Base-by-base conservation (phyloP, 2,888 invertebrate species). In the Meteorus cinctellus region DNA sequence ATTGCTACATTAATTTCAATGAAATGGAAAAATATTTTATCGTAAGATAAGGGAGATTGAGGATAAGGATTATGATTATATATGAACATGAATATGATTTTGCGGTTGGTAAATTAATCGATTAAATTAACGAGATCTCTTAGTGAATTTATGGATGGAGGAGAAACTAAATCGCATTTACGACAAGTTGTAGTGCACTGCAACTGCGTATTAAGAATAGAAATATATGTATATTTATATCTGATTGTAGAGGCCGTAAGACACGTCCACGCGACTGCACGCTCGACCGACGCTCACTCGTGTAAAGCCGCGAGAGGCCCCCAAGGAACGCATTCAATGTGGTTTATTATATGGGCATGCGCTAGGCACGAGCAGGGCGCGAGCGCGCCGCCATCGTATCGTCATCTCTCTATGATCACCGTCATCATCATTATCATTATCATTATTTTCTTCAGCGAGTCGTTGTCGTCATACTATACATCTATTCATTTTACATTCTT, bases 331-430 rank as follows among this genome's bases (percentile, higher is more conserved):
- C 55, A 55, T 66, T 67, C 66, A 48, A 72, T 76, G 75, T 75
- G 79, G 79, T 82, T 82, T 81, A 83, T 79, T 55, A 62, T 60
- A 59, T 45, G 41, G 70, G 48, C 75, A 72, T 69, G 72, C 19
- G 62, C 72, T 76, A 80, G 82, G 82, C 83, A 81, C 83, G 83
- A 81, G 84, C 81, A 82, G 78, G 84, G 83, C 86, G 85, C 85
- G 84, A 84, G 82, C 81, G 80, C 77, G 81, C 80, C 81, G 81
- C 81, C 82, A 84, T 67, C 76, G 60, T 70, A 77, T 78, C 74
- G 74, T 79, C 74, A 79, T 77, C 75, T 77, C 75, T 77, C 76
- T 73, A 70, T 79, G 70, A 76, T 79, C 76, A 79, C 77, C 70
- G 76, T 78, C 77, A 67, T 79, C 76, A 73, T 72, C 76, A 75